A percentile compares a stretch with the other conserved stretches of the same genome.
phyloP scores from a whole-genome alignment of 2,888 invertebrate species.

The Laspeyria flexula region DNA sequence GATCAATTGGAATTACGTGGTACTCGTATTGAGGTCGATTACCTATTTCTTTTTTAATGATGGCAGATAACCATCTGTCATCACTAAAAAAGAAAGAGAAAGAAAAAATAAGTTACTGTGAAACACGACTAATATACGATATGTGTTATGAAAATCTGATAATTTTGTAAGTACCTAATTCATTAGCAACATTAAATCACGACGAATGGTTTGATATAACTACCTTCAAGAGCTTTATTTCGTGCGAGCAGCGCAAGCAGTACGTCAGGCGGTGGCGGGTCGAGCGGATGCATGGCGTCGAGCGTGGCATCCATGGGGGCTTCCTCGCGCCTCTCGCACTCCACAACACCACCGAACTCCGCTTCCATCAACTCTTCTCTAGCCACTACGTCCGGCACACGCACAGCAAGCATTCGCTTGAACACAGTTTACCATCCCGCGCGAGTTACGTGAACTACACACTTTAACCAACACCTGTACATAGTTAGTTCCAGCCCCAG shows the following conservation, averaged over 20 bases:
- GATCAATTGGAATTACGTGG: too few species aligned
- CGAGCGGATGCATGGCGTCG: slow-evolving; percentile 73
- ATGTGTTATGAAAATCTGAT: too few species aligned
- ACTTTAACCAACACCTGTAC: slow-evolving; percentile 56
- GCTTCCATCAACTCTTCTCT: slow-evolving; percentile 59
- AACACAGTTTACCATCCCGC: slow-evolving; percentile 60
- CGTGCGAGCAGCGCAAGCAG: slow-evolving; percentile 93
- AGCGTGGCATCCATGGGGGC: slow-evolving; percentile 65
- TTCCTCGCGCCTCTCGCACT: slow-evolving; percentile 62
- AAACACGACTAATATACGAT: too few species aligned
- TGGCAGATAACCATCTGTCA: too few species aligned
- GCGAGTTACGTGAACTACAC: slow-evolving; percentile 47
- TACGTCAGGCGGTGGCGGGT: slow-evolving; percentile 92
- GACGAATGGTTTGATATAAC: not conserved
- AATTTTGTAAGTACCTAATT: too few species aligned
- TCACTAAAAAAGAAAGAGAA: too few species aligned
- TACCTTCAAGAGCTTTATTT: slow-evolving; percentile 96
- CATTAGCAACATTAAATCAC: too few species aligned
- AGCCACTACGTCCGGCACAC: slow-evolving; percentile 58
- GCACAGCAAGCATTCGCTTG: slow-evolving; percentile 58
- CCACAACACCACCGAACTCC: slow-evolving; percentile 63
- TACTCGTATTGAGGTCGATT: too few species aligned
- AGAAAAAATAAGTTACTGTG: too few species aligned
- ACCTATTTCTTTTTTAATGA: too few species aligned
- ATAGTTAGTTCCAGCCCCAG: slow-evolving; percentile 48